A percentile compares a stretch with the other conserved stretches of the same genome.
Conservation (phyloP, 2,797 vertebrate species). For the Lycodopsis pacificus region DNA sequence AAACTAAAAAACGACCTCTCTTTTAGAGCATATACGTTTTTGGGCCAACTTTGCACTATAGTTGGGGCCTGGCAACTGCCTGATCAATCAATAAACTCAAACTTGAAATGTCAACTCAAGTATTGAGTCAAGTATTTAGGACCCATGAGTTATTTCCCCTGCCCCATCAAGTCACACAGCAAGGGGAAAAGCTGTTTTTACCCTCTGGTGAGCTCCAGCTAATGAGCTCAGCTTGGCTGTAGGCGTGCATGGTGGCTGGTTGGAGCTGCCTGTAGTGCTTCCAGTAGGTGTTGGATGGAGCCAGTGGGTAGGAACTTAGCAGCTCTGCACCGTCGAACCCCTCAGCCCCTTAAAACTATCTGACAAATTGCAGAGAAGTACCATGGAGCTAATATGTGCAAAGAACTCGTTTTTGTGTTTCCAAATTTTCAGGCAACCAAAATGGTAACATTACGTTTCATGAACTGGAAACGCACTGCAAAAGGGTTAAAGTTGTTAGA, state of each 20-base stretch:
- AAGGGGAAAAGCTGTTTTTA: conserved; percentile 61
- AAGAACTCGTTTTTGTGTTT: background rate
- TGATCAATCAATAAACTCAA: conserved; percentile 52
- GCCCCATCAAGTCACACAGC: conserved; percentile 55
- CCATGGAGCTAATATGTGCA: background rate
- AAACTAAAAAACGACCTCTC: conserved; percentile 1
- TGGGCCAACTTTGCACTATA: conserved; percentile 1
- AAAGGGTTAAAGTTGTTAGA: background rate
- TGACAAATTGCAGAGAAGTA: conserved; percentile 7
- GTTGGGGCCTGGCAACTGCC: background rate
- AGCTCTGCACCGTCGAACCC: conserved; percentile 24
- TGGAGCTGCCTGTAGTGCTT: conserved; percentile 54
- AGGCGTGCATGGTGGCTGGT: conserved; percentile 51
- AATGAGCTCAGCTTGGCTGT: conserved; percentile 69
- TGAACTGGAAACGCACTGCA: background rate
- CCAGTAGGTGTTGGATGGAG: conserved; percentile 44
- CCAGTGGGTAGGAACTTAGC: conserved; percentile 42
- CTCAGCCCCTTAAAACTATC: conserved; percentile 18
- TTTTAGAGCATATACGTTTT: conserved; percentile 14
- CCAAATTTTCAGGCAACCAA: background rate
- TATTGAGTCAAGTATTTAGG: conserved; percentile 58
- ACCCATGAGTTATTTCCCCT: conserved; percentile 55
- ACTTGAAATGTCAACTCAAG: conserved; percentile 40
- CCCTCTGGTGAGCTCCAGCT: conserved; percentile 67
- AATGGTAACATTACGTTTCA: background rate